Evolutionary conservation across 1,140 invertebrate genomes (phyloP).

Genomic region (Ephestia elutella): DNA sequence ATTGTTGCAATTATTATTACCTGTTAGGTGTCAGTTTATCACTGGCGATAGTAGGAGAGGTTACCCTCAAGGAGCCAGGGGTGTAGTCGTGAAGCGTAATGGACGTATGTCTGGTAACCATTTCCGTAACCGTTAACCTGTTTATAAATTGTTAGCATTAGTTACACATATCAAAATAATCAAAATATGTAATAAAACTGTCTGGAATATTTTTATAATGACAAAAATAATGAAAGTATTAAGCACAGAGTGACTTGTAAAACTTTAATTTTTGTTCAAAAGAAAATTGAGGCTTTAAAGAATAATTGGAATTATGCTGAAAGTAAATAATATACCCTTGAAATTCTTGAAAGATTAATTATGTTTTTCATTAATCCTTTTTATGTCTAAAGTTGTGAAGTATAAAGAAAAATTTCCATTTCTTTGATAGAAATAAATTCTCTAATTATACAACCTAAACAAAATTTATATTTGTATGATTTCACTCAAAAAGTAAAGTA

Average conservation of each 20-base stretch:
- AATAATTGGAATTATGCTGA: too few relatives aligned
- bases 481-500: background rate
- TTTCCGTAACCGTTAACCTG: slow-evolving; percentile 71
- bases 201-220: too few relatives aligned
- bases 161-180: too few relatives aligned
- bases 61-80: slow-evolving; percentile 54
- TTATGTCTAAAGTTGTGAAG: too few relatives aligned
- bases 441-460: background rate
- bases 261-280: too few relatives aligned
- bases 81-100: slow-evolving; percentile 66
- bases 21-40: slow-evolving; percentile 64
- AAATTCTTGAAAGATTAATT: too few relatives aligned
- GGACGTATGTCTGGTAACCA: slow-evolving; percentile 68
- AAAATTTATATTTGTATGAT: background rate
- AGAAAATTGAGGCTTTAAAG: too few relatives aligned
- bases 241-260: too few relatives aligned
- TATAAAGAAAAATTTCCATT: background rate
- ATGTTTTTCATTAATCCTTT: too few relatives aligned
- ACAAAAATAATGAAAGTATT: too few relatives aligned
- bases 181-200: background rate
- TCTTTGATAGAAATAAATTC: background rate
- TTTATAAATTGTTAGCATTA: too few relatives aligned
- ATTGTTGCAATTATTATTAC: slow-evolving; percentile 28
- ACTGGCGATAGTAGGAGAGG: slow-evolving; percentile 50
- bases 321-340: too few relatives aligned